These are phyloP conservation scores for Amorpha juglandis DNA, from an alignment of 2,888 invertebrate genomes.

Conservation along the genomic window DNA sequence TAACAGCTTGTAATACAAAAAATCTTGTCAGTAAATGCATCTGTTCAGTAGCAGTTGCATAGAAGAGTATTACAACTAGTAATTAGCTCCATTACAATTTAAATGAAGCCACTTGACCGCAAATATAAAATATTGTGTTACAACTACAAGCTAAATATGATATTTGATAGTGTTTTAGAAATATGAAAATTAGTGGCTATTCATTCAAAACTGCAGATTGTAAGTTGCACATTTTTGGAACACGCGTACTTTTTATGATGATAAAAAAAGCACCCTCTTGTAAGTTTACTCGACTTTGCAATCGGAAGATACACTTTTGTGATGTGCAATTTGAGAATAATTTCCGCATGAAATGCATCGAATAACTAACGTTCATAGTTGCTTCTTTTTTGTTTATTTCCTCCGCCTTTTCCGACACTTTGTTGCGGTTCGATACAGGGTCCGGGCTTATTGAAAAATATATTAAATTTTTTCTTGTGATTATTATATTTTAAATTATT, in stretches of 20 bases:
- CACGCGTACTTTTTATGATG: constrained; percentile 23
- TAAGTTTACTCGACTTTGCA: constrained; percentile 47
- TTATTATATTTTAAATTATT: constrained; percentile 50
- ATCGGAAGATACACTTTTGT: constrained; percentile 68
- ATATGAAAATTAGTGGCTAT: constrained; percentile 28
- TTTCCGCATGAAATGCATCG: constrained; percentile 76
- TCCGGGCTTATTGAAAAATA: constrained; percentile 41
- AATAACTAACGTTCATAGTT: constrained; percentile 68
- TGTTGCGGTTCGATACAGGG: constrained; percentile 60
- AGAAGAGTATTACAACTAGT: constrained; percentile 61
- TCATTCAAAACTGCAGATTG: constrained; percentile 16
- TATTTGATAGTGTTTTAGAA: constrained; percentile 56
- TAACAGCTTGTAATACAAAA: constrained; percentile 14
- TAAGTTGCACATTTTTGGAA: constrained; percentile 18
- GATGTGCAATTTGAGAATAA: constrained; percentile 81
- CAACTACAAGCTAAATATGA: constrained; percentile 45
- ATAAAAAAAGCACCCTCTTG: constrained; percentile 24
- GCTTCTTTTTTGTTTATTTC: constrained; percentile 63
- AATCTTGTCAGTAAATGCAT: constrained; percentile 42
- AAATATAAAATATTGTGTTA: constrained; percentile 45
- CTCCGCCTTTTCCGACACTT: constrained; percentile 55
- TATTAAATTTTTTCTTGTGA: constrained; percentile 46
- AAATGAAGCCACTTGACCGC: constrained; percentile 71
- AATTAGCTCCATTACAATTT: constrained; percentile 54
- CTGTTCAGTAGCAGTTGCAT: constrained; percentile 55